Evolutionary conservation across 2,888 invertebrate species (phyloP), one percentile per base, ranked within the genome.

Genomic region (Linnaemya tessellans): DNA sequence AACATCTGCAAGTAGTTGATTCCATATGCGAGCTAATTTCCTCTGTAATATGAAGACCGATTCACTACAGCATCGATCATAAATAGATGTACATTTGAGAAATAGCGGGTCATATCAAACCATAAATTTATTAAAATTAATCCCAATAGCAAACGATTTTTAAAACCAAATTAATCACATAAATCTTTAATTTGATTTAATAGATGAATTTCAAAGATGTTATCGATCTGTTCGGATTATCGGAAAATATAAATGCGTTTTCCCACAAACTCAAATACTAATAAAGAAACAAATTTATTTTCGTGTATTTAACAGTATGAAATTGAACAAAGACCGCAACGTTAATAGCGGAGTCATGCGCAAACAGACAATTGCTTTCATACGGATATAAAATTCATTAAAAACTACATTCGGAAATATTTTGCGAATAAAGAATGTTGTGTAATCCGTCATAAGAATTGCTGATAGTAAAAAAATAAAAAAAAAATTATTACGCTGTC

Each of bases 361-460:
- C 25, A 46, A n/a, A 46, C 18, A 46, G 25, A 46, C 15, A 13
- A 43, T n/a, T 15, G 25, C 20, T 46, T 25, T 46, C 10, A n/a
- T n/a, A 22, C 8, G 8, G 43, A 64, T 62, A 62, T 38, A 64
- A 60, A 43, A 30, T 56, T n/a, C 9, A 35, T 38, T 38, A 30
- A 58, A 67, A 77, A 35, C 35, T 58, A n/a, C 22, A n/a, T 67
- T 67, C 30, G 30, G 15, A 43, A n/a, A 41, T 49, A 49, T 67
- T 67, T 25, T n/a, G n/a, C 68, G 60, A 51, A 83, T 62, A 78
- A 60, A 43, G 35, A 74, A 58, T 68, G 62, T 56, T 56, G 46
- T 74, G 41, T 70, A 84, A 79, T 74, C 79, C 68, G 62, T 84
- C 70, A 79, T 79, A 79, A 79, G 51, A 74, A 68, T 58, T 51